Conservation (phyloP, 2,888 invertebrate species). For the Euzophera pinguis region DNA sequence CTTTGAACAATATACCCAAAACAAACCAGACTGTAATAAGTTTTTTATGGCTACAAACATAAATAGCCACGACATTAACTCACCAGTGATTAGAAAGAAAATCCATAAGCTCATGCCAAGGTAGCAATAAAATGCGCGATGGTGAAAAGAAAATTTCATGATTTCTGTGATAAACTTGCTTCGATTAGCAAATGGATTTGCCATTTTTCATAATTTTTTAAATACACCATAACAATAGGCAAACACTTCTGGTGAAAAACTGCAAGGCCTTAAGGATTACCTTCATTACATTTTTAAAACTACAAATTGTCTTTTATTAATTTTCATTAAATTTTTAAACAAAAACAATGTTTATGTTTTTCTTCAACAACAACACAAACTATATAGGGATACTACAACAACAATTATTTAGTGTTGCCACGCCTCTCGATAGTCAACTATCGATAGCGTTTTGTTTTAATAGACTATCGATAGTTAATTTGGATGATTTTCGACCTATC, state of each 20-base stretch:
- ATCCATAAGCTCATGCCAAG: constrained; percentile 91
- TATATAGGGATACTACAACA: no score
- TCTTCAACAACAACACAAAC: no score
- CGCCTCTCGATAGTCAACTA: no score
- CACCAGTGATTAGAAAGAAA: constrained; percentile 87
- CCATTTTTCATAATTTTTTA: constrained; percentile 20
- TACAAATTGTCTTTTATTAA: no score
- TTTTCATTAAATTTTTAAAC: no score
- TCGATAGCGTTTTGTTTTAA: no score
- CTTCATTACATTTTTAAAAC: background rate
- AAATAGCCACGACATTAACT: constrained; percentile 25
- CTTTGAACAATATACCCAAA: no score
- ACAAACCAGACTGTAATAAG: no score
- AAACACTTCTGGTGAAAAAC: background rate
- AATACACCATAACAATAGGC: constrained; percentile 14
- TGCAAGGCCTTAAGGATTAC: background rate
- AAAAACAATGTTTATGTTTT: no score
- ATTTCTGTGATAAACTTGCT: constrained; percentile 52
- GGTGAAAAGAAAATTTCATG: constrained; percentile 81
- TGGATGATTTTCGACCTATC: no score
- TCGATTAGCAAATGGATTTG: constrained; percentile 31
- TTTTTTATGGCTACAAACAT: background rate
- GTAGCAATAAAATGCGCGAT: constrained; percentile 90
- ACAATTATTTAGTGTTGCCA: no score
- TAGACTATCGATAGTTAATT: no score